Evolutionary conservation across 2,888 invertebrate species (phyloP).

Genomic region (Phortica okadai): DNA sequence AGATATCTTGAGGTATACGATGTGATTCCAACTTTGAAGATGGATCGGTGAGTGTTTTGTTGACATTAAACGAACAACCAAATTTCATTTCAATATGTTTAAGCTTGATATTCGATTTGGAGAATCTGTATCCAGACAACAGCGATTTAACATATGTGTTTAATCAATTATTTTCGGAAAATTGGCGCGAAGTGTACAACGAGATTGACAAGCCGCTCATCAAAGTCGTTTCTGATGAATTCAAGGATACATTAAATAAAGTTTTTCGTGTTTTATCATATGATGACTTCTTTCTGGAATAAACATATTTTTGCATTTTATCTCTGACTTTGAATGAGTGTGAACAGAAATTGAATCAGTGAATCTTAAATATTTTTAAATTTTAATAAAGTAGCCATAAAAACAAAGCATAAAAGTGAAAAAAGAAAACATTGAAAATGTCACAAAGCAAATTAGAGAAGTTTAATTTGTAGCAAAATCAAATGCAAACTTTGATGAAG

Average conservation of each 20-base stretch:
- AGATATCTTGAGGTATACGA: too few relatives aligned
- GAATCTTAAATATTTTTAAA: neutral
- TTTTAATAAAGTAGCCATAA: neutral
- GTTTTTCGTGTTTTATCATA: neutral
- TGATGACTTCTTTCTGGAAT: neutral
- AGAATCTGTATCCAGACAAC: neutral
- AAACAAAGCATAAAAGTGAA: neutral
- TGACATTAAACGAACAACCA: too few relatives aligned
- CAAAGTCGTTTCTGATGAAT: neutral
- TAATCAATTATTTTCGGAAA: neutral
- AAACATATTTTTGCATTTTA: neutral
- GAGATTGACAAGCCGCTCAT: neutral
- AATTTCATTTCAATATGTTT: too few relatives aligned
- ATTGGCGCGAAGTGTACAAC: neutral
- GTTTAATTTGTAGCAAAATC: slow-evolving; percentile 9
- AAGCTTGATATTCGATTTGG: neutral
- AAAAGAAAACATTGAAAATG: neutral
- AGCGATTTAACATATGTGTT: neutral
- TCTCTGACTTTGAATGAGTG: too few relatives aligned
- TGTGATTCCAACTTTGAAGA: too few relatives aligned
- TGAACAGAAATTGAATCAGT: too few relatives aligned
- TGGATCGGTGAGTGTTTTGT: too few relatives aligned
- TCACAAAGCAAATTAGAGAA: slow-evolving; percentile 4
- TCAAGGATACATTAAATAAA: neutral
- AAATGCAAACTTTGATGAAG: slow-evolving; percentile 37